Evolutionary conservation across 2,797 vertebrate genomes (phyloP), one percentile per base, ranked within the genome.

Genomic region (Paedocypris micromegethes): DNA sequence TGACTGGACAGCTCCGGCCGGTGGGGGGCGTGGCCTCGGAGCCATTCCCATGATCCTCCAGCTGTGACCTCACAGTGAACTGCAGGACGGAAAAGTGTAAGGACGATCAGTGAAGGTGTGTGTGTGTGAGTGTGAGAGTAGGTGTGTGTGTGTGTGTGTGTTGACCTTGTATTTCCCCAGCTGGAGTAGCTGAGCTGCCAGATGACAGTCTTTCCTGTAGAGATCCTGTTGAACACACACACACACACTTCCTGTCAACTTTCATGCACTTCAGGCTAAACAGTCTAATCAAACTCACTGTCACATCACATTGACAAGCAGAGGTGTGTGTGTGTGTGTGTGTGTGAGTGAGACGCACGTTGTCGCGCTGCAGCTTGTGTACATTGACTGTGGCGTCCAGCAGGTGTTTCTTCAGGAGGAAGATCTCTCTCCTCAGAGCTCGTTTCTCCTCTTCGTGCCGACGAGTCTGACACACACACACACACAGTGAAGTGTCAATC

Each of bases 351-450:
- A 7, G 71, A 93, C 95, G 95, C 88, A 98, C 96, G 5, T 97
- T 98, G 85, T 97, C 94, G 82, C 94, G 93, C 59, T 90, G 89
- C 75, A 98, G 92, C 85, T 97, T 97, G 83, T 96, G 91, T 52
- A 97, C 96, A 23, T 93, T 97, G 87, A 97, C 90, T 86, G 97
- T 97, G 56, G 96, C 94, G 81, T 99, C 96, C 90, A 94, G 90
- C 75, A 99, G 90, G 81, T 97, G 95, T 82, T 94, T 97, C 83
- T 97, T 98, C 80, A 99, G 95, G 72, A 93, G 90, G 38, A 94
- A 91, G 70, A 99, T 94, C 88, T 99, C 94, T 37, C 92, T 90
- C 80, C 91, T 94, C 78, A 99, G 87, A 4, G 92, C 91, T 71
- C 93, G 90, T 82, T 95, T 98, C 80, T 99, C 95, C 75, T 97